These are phyloP conservation scores for Hofmannophila pseudospretella DNA, from an alignment of 2,888 invertebrate genomes.

Conservation along the genomic window DNA sequence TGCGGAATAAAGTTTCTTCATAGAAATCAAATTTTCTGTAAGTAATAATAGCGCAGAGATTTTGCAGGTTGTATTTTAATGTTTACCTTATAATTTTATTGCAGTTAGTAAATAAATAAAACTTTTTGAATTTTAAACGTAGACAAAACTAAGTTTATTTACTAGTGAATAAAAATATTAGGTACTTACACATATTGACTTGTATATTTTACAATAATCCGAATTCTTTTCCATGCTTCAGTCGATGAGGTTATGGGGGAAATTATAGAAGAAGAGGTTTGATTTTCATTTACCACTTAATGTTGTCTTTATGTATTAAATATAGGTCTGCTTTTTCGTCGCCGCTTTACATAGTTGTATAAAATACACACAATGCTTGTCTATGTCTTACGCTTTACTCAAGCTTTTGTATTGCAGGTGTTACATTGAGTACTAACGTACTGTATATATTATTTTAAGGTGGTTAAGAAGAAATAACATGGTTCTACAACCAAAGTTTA, in stretches of 20 bases:
- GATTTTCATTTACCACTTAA: constrained; percentile 29
- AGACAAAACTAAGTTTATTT: too few relatives aligned
- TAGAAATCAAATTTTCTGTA: too few relatives aligned
- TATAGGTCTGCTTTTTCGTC: constrained; percentile 32
- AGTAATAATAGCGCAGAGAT: too few relatives aligned
- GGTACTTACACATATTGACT: too few relatives aligned
- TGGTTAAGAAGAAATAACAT: constrained; percentile 20
- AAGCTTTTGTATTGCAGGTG: constrained; percentile 25
- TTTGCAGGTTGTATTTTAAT: too few relatives aligned
- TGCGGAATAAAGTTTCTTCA: too few relatives aligned
- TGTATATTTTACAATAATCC: not conserved
- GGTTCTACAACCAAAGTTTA: constrained; percentile 12
- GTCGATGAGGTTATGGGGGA: constrained; percentile 68
- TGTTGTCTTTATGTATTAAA: constrained; percentile 24
- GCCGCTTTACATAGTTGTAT: constrained; percentile 24
- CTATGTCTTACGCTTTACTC: constrained; percentile 26
- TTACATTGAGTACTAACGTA: constrained; percentile 15
- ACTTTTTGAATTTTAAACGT: too few relatives aligned
- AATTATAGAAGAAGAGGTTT: constrained; percentile 66
- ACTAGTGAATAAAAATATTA: too few relatives aligned
- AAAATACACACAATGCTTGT: constrained; percentile 28
- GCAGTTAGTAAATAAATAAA: too few relatives aligned
- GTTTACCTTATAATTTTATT: too few relatives aligned
- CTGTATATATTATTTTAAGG: constrained; percentile 20
- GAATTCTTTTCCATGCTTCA: constrained; percentile 67